A percentile compares a stretch with the other conserved stretches of the same genome.
phyloP scores from a whole-genome alignment of 1,140 invertebrate species.

The Adoxophyes honmai region DNA sequence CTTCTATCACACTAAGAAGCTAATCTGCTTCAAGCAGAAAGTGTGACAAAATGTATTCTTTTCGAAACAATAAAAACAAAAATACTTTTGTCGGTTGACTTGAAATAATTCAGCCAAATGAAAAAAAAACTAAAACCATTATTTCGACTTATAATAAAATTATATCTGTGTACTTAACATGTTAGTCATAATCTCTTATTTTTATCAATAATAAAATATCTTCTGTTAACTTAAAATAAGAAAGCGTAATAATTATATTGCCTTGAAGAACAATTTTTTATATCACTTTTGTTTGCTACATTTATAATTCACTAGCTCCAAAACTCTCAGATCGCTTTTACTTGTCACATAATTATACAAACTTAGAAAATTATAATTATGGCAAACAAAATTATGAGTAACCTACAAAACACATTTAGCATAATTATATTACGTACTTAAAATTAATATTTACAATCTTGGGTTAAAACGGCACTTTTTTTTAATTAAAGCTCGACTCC shows the following conservation, averaged over 20 bases:
- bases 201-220: slow-evolving; percentile 8
- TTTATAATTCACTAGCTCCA: slow-evolving; percentile 1
- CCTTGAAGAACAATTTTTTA: slow-evolving; percentile 9
- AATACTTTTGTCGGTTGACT: too few relatives aligned
- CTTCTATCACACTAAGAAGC: too few relatives aligned
- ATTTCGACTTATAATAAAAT: not conserved
- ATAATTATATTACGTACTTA: not conserved
- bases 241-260: slow-evolving; percentile 12
- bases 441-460: slow-evolving; percentile 17
- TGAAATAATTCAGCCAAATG: too few relatives aligned
- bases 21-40: too few relatives aligned
- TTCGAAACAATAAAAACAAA: too few relatives aligned
- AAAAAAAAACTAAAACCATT: not conserved
- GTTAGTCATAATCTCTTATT: slow-evolving; percentile 11
- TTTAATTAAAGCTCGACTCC: slow-evolving; percentile 26
- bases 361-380: not conserved
- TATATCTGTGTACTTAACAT: not conserved
- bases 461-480: slow-evolving; percentile 33
- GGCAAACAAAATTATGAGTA: not conserved
- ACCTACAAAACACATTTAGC: not conserved
- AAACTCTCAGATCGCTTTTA: too few relatives aligned
- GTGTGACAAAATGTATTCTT: not conserved
- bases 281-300: not conserved
- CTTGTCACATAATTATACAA: too few relatives aligned
- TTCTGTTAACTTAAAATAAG: slow-evolving; percentile 8